These are phyloP conservation scores for Hetaerina titia DNA, from an alignment of 2,888 invertebrate species.

Conservation along the genomic window DNA sequence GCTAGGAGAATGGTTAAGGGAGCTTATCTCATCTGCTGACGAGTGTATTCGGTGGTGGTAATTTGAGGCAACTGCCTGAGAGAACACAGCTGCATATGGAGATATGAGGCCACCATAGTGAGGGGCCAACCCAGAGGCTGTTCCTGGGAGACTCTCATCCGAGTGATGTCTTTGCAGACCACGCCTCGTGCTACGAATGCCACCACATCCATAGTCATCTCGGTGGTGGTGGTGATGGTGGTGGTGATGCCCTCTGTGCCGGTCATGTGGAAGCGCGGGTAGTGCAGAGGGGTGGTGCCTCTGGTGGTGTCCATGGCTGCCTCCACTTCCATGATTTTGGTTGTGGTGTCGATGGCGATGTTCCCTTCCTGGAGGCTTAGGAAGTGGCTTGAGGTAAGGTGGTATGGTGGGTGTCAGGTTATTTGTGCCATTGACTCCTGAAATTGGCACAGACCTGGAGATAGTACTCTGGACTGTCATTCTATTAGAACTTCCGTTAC, in stretches of 20 bases:
- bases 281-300: conserved; percentile 66
- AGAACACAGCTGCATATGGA: conserved; percentile 69
- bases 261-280: conserved; percentile 69
- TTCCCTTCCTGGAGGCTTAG: conserved; percentile 79
- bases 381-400: conserved; percentile 81
- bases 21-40: conserved; percentile 90
- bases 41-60: conserved; percentile 83
- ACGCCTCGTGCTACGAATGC: conserved; percentile 69
- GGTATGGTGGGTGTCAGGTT: conserved; percentile 73
- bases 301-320: conserved; percentile 68
- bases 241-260: conserved; percentile 69
- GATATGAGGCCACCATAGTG: conserved; percentile 70
- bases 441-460: conserved; percentile 50
- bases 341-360: conserved; percentile 73
- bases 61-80: conserved; percentile 70
- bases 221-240: conserved; percentile 71
- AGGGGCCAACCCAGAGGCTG: conserved; percentile 71
- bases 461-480: conserved; percentile 46
- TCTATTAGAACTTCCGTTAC: conserved; percentile 45
- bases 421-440: conserved; percentile 1
- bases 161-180: conserved; percentile 82
- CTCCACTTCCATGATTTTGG: conserved; percentile 75
- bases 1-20: conserved; percentile 89
- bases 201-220: conserved; percentile 71
- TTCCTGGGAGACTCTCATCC: conserved; percentile 83